Evolutionary conservation across 2,888 invertebrate species (phyloP).

Genomic region (Aquatica leii): DNA sequence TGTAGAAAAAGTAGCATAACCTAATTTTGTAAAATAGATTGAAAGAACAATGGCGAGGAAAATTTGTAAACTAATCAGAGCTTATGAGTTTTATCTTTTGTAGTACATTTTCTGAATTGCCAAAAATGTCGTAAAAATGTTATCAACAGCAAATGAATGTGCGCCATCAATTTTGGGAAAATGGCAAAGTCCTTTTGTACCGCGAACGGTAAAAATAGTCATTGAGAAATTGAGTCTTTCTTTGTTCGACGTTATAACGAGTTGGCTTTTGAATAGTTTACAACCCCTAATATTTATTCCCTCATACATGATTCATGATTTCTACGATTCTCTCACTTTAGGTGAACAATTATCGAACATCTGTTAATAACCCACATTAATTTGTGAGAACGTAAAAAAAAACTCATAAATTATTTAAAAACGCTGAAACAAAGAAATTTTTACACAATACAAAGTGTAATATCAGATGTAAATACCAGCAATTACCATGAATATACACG

Average conservation of each 20-base stretch:
- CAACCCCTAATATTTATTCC: background rate
- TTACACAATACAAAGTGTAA: background rate
- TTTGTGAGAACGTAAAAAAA: background rate
- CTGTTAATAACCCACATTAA: conserved; percentile 14
- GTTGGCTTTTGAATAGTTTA: conserved; percentile 3
- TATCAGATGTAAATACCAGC: background rate
- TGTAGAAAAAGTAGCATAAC: too few species aligned
- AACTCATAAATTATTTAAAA: background rate
- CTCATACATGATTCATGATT: background rate
- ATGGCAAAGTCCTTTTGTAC: background rate
- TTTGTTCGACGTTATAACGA: background rate
- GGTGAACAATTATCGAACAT: background rate
- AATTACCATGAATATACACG: background rate
- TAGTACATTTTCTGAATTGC: too few species aligned
- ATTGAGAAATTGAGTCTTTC: background rate
- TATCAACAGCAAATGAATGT: too few species aligned
- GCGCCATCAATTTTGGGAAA: background rate
- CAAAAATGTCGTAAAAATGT: too few species aligned
- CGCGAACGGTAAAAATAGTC: background rate
- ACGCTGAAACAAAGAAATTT: background rate
- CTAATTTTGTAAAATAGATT: too few species aligned
- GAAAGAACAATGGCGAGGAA: too few species aligned
- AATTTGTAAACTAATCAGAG: too few species aligned
- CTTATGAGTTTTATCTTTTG: too few species aligned
- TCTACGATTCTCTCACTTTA: conserved; percentile 1